These are phyloP conservation scores for Sabatieria punctata DNA, from an alignment of 2,888 invertebrate genomes.

Conservation along the genomic window DNA sequence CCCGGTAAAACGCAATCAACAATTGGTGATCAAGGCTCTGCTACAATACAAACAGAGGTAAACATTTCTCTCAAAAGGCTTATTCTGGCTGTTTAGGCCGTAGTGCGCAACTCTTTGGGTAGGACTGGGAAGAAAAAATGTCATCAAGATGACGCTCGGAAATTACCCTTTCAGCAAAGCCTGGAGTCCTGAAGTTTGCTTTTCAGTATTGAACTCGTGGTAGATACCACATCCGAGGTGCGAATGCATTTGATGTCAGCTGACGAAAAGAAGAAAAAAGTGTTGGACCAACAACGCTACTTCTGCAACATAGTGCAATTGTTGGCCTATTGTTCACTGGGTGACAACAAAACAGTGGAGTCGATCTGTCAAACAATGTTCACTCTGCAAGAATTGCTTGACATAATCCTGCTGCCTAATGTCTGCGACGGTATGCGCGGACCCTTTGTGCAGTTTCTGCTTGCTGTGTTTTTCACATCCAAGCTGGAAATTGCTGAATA, in stretches of 20 bases:
- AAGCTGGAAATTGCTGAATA: conserved; percentile 17
- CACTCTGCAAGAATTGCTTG: conserved; percentile 28
- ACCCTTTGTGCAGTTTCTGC: conserved; percentile 31
- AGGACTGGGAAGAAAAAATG: too few relatives aligned
- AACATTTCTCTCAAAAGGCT: too few relatives aligned
- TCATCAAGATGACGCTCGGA: too few relatives aligned
- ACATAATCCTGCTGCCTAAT: conserved; percentile 25
- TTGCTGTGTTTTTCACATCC: conserved; percentile 32
- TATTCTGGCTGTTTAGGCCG: too few relatives aligned
- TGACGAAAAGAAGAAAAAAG: conserved; percentile 2
- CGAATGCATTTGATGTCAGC: background rate
- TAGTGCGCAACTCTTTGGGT: too few relatives aligned
- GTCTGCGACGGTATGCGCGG: conserved; percentile 29
- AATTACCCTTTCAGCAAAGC: too few relatives aligned
- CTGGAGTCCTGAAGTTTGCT: conserved; percentile 11
- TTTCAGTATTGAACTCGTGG: conserved; percentile 27
- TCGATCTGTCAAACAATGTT: conserved; percentile 35
- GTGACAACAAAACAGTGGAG: conserved; percentile 34
- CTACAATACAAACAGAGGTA: conserved; percentile 24
- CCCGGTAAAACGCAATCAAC: conserved; percentile 33
- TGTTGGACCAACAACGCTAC: conserved; percentile 1
- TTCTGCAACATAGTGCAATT: conserved; percentile 26
- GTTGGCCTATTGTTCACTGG: conserved; percentile 32
- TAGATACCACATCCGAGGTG: conserved; percentile 16
- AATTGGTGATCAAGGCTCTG: conserved; percentile 33